Evolutionary conservation across 2,888 invertebrate species (phyloP), one percentile per base, ranked within the genome.

Genomic region (Heliconius cydno): DNA sequence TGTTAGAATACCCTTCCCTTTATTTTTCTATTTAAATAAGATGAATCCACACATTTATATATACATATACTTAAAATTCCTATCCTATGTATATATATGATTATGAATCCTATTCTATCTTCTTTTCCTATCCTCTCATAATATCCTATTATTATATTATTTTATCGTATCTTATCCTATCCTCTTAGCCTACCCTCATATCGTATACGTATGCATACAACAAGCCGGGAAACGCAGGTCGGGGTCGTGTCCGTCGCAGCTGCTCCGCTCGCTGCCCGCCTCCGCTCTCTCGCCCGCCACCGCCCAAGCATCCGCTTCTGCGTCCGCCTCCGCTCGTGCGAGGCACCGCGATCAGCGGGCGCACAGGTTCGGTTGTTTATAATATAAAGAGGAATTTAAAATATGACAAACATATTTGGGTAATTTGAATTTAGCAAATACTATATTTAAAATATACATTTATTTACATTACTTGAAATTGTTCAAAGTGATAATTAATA

Each of bases 181-280:
- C 34, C 73, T 15, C 25, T n/a, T 12, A 38, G 10, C n/a, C 19
- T 19, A 25, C 15, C 25, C n/a, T 15, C n/a, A 12, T n/a, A 41
- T 80, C 80, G 80, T 80, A 77, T 70, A 75, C 77, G 46, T 38
- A 68, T 34, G 19, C 76, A 78, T 76, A 75, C 76, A 66, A 76
- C 79, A 76, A 82, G 83, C 82, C 77, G 77, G 81, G 80, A 82
- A 80, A 84, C 34, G 81, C 94, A 97, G 98, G 96, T 98, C 98
- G 87, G 98, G 98, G 82, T 98, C 98, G 86, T 98, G 98, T 92
- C 98, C 98, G 85, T 98, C 98, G 93, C 98, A 98, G 92, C 96
- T 98, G 92, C 96, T 98, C 88, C 97, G 98, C 90, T 95, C 96
- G 87, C 95, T 96, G 90, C 96, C 97, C 78, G 78, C 79, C 82